Evolutionary conservation across 2,888 invertebrate genomes (phyloP).

Genomic region (Oligia strigilis): DNA sequence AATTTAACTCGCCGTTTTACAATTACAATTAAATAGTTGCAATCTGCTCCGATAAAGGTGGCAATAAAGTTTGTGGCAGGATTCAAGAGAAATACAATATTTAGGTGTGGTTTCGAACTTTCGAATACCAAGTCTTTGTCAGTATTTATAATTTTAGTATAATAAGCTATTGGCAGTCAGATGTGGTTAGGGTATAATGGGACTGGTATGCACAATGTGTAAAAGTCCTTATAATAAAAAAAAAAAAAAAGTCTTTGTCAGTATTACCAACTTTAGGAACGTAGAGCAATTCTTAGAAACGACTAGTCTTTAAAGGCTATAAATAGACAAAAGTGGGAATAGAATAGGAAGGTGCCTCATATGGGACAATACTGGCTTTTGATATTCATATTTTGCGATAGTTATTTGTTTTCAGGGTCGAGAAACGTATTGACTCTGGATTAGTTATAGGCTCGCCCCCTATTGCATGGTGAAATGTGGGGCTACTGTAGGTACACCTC

Average conservation of each 20-base stretch:
- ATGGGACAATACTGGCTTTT: background rate
- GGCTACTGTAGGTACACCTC: no score
- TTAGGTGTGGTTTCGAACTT: background rate
- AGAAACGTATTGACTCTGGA: no score
- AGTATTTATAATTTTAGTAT: no score
- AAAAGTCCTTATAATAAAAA: no score
- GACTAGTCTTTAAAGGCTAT: background rate
- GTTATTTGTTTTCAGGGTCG: no score
- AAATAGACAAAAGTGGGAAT: background rate
- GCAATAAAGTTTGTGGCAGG: background rate
- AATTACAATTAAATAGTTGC: slow-evolving; percentile 14
- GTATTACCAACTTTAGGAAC: background rate
- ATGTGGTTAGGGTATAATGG: no score
- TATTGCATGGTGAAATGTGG: no score
- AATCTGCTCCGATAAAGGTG: background rate
- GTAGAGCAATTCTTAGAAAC: background rate
- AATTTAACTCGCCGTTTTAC: slow-evolving; percentile 27
- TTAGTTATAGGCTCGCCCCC: no score
- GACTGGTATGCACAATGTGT: no score
- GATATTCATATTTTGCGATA: no score
- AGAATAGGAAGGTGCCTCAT: background rate
- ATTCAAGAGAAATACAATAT: background rate
- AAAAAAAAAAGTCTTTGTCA: no score
- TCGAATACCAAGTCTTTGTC: background rate
- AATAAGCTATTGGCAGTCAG: no score